Base-by-base conservation (phyloP, 2,113 vertebrate species). In the Bubalus kerabau region DNA sequence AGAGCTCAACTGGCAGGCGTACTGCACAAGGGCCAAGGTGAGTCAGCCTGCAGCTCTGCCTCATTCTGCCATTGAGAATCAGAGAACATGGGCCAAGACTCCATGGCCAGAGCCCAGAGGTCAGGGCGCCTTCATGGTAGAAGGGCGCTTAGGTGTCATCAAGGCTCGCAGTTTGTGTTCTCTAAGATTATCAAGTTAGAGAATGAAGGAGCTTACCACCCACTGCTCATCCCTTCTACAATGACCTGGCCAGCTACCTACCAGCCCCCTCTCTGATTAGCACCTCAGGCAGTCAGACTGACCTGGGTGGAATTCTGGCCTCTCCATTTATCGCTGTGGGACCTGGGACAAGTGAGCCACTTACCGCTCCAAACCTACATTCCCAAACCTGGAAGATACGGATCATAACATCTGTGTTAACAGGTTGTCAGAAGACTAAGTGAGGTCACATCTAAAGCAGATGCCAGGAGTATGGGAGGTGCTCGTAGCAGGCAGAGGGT, bases 1-100 rank as follows among this genome's bases (percentile, higher is more conserved):
- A 0, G 98, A 99, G 94, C 98, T 99, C 94, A 99, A 98, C 98
- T 99, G 99, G 99, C 99, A 99, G 98, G 99, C 98, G 0, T 99
- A 99, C 98, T 99, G 99, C 97, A 99, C 99, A 1, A 98, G 98
- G 2, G 99, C 99, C 71, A 99, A 99, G 99, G 99, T 99, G 87
- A n/a, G 96, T 81, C 30, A 3, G 2, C 32, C 87, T 14, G n/a
- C 21, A 28, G 17, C 19, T 43, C 50, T 16, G 13, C 56, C 32
- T 40, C 13, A 26, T 28, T 24, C 67, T 26, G 36, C 48, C 50
- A 2, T 3, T 4, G 0, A 90, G 57, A 12, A 15, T 12, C 54
- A 67, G 86, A 76, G 36, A 57, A 13, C 52, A 52, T 23, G 17
- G n/a, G 24, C 19, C 26, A 26, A 17, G 85, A 48, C 3, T 15